phyloP scores from a whole-genome alignment of 2,797 vertebrate species.

The Lates japonicus region DNA sequence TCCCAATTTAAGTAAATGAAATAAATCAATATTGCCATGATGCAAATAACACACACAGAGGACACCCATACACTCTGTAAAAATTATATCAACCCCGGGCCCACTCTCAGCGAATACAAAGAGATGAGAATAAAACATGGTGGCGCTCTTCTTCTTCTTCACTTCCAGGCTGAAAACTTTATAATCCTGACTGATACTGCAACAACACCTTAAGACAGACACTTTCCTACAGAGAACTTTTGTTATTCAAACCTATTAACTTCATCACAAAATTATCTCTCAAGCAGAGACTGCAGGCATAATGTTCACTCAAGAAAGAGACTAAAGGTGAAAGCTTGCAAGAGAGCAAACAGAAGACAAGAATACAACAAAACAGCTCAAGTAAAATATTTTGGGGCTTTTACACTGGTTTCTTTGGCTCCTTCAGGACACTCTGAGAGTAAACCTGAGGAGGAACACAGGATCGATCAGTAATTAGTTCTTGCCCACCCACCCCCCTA shows the following conservation, averaged over 20 bases:
- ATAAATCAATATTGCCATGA: conserved; percentile 73
- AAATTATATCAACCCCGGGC: conserved; percentile 52
- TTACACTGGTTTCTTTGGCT: conserved; percentile 70
- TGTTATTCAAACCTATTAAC: conserved; percentile 56
- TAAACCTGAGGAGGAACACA: conserved; percentile 57
- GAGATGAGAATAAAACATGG: conserved; percentile 43
- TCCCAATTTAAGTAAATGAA: conserved; percentile 74
- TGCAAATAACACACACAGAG: conserved; percentile 60
- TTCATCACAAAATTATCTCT: conserved; percentile 62
- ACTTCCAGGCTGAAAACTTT: conserved; percentile 31
- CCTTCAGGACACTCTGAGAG: conserved; percentile 54
- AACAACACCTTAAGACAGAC: conserved; percentile 63
- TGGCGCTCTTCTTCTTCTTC: conserved; percentile 45
- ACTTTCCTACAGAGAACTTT: conserved; percentile 50
- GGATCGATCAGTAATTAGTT: conserved; percentile 64
- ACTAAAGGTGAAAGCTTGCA: conserved; percentile 56
- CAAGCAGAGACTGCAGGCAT: conserved; percentile 67
- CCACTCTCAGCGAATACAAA: conserved; percentile 50
- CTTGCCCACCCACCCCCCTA: not conserved
- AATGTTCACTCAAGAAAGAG: conserved; percentile 61
- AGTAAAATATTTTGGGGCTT: conserved; percentile 59
- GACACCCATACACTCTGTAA: conserved; percentile 63
- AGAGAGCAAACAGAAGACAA: conserved; percentile 59
- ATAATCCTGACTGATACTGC: conserved; percentile 57
- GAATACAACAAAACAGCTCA: conserved; percentile 56